Evolutionary conservation across 2,888 invertebrate species (phyloP), one percentile per base, ranked within the genome.

Genomic region (Sphecodes monilicornis): DNA sequence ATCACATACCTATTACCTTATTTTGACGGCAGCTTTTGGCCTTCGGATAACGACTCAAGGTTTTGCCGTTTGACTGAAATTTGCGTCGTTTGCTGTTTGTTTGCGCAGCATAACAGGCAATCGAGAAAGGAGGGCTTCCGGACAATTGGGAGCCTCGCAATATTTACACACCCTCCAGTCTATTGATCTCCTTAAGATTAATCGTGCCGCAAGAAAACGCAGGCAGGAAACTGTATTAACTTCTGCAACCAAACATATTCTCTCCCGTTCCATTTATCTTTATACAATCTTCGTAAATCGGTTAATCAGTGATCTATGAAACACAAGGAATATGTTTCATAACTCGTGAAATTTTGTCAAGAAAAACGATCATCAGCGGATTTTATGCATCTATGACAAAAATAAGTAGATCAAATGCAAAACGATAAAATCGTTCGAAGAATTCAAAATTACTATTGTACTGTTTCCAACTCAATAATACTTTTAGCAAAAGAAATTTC

Each of bases 111-210:
- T 18, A 18, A 2, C 32, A 8, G 16, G 32, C 32, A 29, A 32
- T 29, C 32, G 64, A 8, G 32, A 18, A 18, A 64, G 18, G 32
- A 18, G 32, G 32, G 64, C 64, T 64, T 64, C 64, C 64, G 64
- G 32, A 64, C 64, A 50, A 32, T 4, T 41, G 32, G 29, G 36
- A 39, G 64, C 64, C 64, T 18, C 64, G 64, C 32, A 64, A 64
- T 32, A 64, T 64, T 64, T 64, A 64, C 64, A 64, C 64, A 32
- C 64, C 8, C 64, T 16, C 18, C 13, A 54, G 64, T 64, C 64
- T 64, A 64, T 64, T 32, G 32, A 64, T 64, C 32, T 32, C 18
- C 64, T 29, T 18, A 32, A 29, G 32, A 64, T 64, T 64, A 64
- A 64, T 18, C 32, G 64, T 18, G 32, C 29, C 64, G 32, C 32